Evolutionary conservation across 2,888 invertebrate species (phyloP), one percentile per base, ranked within the genome.

Genomic region (Eupelmus urozonus): DNA sequence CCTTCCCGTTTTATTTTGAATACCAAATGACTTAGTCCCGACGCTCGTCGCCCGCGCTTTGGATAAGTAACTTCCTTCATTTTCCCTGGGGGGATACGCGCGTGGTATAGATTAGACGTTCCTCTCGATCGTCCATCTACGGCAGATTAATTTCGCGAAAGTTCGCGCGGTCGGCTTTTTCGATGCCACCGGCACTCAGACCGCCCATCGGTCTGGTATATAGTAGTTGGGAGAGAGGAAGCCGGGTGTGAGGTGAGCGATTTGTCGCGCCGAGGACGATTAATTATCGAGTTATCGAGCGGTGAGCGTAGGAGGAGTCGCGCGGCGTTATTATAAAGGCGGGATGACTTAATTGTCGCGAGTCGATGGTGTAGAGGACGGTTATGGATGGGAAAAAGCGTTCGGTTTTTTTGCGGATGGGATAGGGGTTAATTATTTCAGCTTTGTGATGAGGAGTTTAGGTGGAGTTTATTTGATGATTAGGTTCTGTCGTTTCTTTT

Each of bases 1-100:
- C 3, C 23, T 53, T n/a, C 78, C 80, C 82, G 80, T 79, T 81
- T 72, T 71, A 80, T 78, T 62, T 69, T 49, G 59, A 79, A 76
- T 67, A 27, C 20, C 51, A 62, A 16, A 42, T 20, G 16, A 70
- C 51, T 65, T 63, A 42, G 11, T n/a, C 9, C 11, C n/a, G 27
- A 57, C n/a, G n/a, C n/a, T n/a, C n/a, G n/a, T n/a, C n/a, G n/a
- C n/a, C 3, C 5, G 13, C 60, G 13, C 4, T 3, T 27, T 13
- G 42, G 45, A 65, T 71, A 49, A 71, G 42, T 70, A 65, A 71
- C 45, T 76, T 34, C 57, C 49, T 55, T 65, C 27, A 76, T 76
- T 71, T 71, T 25, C 65, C 42, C 27, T 34, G 9, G 9, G 57
- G n/a, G 29, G 29, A 49, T 57, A 34, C 34, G 9, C 3, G 34